A percentile compares a stretch with the other conserved stretches of the same genome.
These are phyloP conservation scores for Sander lucioperca DNA, from an alignment of 2,113 vertebrate genomes.

Conservation along the genomic window DNA sequence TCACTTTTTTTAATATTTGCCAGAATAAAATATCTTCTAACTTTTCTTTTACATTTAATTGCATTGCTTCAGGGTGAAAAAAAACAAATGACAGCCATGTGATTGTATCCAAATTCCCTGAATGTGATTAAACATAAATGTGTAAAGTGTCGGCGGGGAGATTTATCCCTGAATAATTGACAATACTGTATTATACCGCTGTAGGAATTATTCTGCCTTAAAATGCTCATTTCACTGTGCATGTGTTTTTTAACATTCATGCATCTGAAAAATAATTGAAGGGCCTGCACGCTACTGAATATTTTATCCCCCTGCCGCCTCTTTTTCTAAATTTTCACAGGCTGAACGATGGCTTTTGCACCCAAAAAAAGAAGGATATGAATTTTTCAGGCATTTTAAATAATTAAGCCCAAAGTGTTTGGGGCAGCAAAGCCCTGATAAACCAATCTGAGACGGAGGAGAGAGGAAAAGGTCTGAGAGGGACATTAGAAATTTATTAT, in stretches of 20 bases:
- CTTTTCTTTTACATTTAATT: constrained; percentile 46
- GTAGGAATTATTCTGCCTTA: constrained; percentile 65
- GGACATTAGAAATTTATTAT: constrained; percentile 81
- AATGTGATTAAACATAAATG: constrained; percentile 74
- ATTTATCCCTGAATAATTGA: constrained; percentile 77
- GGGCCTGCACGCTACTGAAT: constrained; percentile 74
- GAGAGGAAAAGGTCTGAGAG: constrained; percentile 62
- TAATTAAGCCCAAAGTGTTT: constrained; percentile 83
- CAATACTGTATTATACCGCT: constrained; percentile 64
- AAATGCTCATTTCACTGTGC: constrained; percentile 71
- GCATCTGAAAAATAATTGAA: constrained; percentile 79
- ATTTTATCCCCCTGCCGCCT: constrained; percentile 67
- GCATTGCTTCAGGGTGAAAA: constrained; percentile 46
- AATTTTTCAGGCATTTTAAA: constrained; percentile 81
- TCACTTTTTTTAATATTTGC: constrained; percentile 25
- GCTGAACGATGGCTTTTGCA: constrained; percentile 73
- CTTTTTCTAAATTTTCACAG: constrained; percentile 64
- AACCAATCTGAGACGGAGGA: constrained; percentile 75
- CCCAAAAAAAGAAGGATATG: constrained; percentile 72
- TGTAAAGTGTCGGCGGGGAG: constrained; percentile 52
- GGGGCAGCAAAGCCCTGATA: constrained; percentile 73
- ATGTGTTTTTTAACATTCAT: constrained; percentile 73
- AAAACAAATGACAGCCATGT: constrained; percentile 56
- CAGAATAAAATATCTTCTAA: constrained; percentile 32
- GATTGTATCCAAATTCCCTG: constrained; percentile 61